Evolutionary conservation across 2,888 invertebrate genomes (phyloP).

Genomic region (Sphecodes monilicornis): DNA sequence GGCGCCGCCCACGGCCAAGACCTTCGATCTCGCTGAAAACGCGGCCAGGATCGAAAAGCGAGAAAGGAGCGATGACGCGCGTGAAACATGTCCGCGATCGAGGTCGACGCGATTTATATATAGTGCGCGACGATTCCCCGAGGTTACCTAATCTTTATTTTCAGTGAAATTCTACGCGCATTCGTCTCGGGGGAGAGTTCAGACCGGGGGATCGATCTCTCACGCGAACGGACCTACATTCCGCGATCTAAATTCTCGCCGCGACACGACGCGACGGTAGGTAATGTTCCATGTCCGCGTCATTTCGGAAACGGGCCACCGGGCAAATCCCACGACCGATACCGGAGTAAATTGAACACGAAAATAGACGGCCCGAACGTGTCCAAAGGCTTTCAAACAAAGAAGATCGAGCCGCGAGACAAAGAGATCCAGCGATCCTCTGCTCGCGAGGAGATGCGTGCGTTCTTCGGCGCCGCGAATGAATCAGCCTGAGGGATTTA

Average conservation of each 20-base stretch:
- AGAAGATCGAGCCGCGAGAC: slow-evolving; percentile 16
- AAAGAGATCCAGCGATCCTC: not conserved
- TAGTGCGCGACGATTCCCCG: slow-evolving; percentile 23
- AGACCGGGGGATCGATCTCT: not conserved
- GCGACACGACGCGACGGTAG: not conserved
- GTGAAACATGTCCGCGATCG: slow-evolving; percentile 57
- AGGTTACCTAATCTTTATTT: slow-evolving; percentile 72
- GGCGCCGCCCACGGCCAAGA: slow-evolving; percentile 23
- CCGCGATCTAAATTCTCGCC: slow-evolving; percentile 23
- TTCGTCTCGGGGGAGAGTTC: not conserved
- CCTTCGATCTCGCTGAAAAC: slow-evolving; percentile 11
- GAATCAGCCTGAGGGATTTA: not conserved
- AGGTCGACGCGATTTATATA: slow-evolving; percentile 57
- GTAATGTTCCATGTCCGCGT: slow-evolving; percentile 26
- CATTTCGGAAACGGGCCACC: slow-evolving; percentile 24
- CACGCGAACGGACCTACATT: slow-evolving; percentile 4
- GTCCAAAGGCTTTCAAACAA: slow-evolving; percentile 17
- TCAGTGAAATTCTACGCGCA: slow-evolving; percentile 36
- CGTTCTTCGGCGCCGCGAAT: not conserved
- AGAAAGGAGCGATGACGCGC: slow-evolving; percentile 12
- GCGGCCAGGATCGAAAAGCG: slow-evolving; percentile 17
- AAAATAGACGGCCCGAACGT: slow-evolving; percentile 20
- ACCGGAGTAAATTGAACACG: slow-evolving; percentile 11
- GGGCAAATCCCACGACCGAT: slow-evolving; percentile 22
- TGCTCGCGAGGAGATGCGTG: not conserved